Base-by-base conservation (phyloP, 2,888 invertebrate genomes). In the Lumbricus terrestris region DNA sequence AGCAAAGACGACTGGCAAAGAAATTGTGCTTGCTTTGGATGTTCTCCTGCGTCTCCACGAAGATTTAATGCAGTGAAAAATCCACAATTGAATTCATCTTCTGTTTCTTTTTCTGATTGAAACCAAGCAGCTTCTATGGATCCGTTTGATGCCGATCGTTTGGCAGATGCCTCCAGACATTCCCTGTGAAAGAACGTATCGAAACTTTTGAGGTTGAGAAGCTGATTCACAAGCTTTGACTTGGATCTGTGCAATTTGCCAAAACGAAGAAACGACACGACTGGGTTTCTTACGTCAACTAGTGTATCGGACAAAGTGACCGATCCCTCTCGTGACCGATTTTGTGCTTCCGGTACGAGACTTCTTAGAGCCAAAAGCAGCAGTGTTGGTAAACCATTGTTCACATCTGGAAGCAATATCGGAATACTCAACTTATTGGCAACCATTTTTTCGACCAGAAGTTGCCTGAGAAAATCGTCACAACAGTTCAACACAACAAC, bases 51-150 rank as follows among this genome's bases (percentile, higher is more conserved):
- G 23, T 85, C 18, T 37, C 85, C 85, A n/a, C 85, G 29, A n/a
- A 85, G 85, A 85, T 85, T 85, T 6, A 85, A 37, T n/a, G 15
- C n/a, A 23, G 85, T 85, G 85, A 85, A 33, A 37, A 34, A 85
- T 20, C 15, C 35, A 37, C 85, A 35, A 35, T 35, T 85, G 37
- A 85, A 85, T 20, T 85, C n/a, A 6, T 85, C 20, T n/a, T 35
- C 16, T 23, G 23, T 23, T 0, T 6, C 85, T 34, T 13, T 34
- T 85, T 18, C 5, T 20, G 85, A 85, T 35, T 85, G 85, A 85
- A 85, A 85, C 85, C 85, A 85, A 34, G 85, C 85, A 23, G 37
- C 85, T 34, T 85, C 85, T 11, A 85, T 85, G 37, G 35, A 85
- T 34, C 85, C 85, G 23, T 85, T 85, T 85, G 85, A 13, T 5